Conservation (phyloP, 2,888 invertebrate genomes). For the Chymomyza procnemis region DNA sequence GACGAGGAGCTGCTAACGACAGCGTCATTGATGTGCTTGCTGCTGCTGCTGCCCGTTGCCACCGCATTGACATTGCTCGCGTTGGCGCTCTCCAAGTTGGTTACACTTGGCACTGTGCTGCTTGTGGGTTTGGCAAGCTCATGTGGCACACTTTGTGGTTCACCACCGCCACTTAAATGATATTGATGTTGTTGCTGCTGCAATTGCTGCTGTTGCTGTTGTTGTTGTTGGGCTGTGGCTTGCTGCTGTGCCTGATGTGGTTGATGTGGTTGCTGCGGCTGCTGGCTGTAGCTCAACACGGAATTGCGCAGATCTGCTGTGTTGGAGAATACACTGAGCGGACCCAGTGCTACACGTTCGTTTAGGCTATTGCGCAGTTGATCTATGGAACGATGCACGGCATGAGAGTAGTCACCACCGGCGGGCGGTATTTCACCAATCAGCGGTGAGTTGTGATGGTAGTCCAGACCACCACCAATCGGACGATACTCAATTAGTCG, state of each 20-base stretch:
- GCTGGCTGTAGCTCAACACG: slow-evolving; percentile 76
- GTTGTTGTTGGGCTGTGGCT: slow-evolving; percentile 57
- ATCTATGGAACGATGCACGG: slow-evolving; percentile 84
- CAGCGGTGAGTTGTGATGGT: slow-evolving; percentile 83
- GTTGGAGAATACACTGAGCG: slow-evolving; percentile 77
- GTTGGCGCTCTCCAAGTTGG: slow-evolving; percentile 40
- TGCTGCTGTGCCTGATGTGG: slow-evolving; percentile 79
- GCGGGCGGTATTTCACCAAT: slow-evolving; percentile 83
- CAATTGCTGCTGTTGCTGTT: slow-evolving; percentile 80
- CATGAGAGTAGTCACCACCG: slow-evolving; percentile 82
- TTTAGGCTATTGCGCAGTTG: slow-evolving; percentile 82
- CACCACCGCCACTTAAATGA: slow-evolving; percentile 59
- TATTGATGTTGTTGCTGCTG: slow-evolving; percentile 80
- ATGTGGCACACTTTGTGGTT: slow-evolving; percentile 72
- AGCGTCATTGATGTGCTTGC: slow-evolving; percentile 47
- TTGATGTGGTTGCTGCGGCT: slow-evolving; percentile 75
- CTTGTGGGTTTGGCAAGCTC: slow-evolving; percentile 73
- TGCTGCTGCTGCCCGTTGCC: slow-evolving; percentile 36
- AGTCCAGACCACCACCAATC: slow-evolving; percentile 82
- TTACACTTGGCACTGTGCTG: slow-evolving; percentile 40
- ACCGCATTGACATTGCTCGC: slow-evolving; percentile 26
- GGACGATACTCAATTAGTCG: slow-evolving; percentile 81
- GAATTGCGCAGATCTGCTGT: slow-evolving; percentile 76
- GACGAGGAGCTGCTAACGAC: slow-evolving; percentile 57
- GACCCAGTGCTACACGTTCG: slow-evolving; percentile 81